phyloP scores from a whole-genome alignment of 92 coral and sea anemone genomes.

The Heliopora coerulea region DNA sequence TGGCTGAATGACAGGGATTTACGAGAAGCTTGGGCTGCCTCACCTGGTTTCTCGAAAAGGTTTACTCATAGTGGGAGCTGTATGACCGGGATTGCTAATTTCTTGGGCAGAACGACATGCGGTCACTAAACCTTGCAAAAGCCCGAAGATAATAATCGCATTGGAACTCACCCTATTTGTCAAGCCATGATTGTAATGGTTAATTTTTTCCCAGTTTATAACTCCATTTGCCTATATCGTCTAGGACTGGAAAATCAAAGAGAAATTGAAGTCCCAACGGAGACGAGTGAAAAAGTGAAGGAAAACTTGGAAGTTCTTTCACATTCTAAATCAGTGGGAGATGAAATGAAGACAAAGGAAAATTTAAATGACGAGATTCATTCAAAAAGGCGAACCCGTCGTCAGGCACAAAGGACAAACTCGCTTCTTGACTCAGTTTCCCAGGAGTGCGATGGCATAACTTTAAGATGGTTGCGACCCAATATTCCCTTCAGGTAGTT shows the following conservation, averaged over 20 bases:
- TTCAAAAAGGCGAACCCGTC: neutral
- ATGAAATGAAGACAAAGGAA: neutral
- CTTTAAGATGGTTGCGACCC: conserved; percentile 62
- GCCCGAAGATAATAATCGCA: no score
- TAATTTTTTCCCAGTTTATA: no score
- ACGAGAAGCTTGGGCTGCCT: no score
- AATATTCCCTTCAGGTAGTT: conserved; percentile 70
- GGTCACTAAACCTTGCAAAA: no score
- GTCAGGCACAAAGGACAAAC: neutral
- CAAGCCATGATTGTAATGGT: no score
- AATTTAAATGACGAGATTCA: neutral
- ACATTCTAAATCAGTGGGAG: neutral
- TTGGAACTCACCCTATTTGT: no score
- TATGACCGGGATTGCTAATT: no score
- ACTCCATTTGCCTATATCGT: no score
- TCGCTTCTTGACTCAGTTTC: conserved; percentile 47
- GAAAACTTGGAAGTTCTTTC: neutral
- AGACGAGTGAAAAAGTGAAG: neutral
- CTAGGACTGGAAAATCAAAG: neutral
- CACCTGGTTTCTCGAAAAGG: no score
- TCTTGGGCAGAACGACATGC: no score
- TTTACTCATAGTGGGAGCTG: no score
- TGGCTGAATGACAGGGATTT: no score
- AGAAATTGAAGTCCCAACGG: neutral
- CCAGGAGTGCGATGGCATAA: conserved; percentile 87